phyloP scores from a whole-genome alignment of 1,140 invertebrate genomes.

The Semibalanus balanoides region DNA sequence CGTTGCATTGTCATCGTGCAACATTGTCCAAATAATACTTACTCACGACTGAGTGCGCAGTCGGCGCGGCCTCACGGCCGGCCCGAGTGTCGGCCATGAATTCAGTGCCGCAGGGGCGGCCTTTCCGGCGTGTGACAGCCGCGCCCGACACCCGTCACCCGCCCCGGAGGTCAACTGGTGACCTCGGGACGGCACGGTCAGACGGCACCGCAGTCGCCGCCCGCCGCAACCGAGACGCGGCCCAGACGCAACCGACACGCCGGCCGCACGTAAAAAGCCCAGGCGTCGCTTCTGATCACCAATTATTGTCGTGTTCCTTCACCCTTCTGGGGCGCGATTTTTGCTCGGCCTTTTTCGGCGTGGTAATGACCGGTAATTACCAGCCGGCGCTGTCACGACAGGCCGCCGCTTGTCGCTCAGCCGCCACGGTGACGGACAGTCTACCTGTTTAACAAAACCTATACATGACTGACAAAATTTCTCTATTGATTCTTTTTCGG shows the following conservation, averaged over 20 bases:
- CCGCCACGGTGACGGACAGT: neutral
- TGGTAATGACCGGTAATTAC: neutral
- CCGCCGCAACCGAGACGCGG: too few relatives aligned
- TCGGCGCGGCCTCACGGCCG: too few relatives aligned
- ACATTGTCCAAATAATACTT: slow-evolving; percentile 1
- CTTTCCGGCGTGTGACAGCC: neutral
- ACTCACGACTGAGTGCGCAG: neutral
- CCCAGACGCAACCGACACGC: too few relatives aligned
- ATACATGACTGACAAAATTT: slow-evolving; percentile 3
- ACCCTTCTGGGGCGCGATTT: neutral
- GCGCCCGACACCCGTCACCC: neutral
- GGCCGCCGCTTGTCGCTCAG: neutral
- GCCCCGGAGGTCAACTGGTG: neutral
- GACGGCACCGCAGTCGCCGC: neutral
- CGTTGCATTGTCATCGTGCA: neutral
- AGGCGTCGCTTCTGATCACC: neutral
- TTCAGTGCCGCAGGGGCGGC: neutral
- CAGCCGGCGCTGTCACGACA: neutral
- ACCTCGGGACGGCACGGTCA: neutral
- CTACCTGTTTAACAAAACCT: slow-evolving; percentile 2
- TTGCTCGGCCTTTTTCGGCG: neutral
- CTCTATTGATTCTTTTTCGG: slow-evolving; percentile 5
- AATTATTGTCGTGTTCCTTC: neutral
- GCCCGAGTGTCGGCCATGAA: neutral
- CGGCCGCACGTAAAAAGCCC: neutral